Conservation (phyloP, 2,888 invertebrate species). For the Lasioglossum calceatum region DNA sequence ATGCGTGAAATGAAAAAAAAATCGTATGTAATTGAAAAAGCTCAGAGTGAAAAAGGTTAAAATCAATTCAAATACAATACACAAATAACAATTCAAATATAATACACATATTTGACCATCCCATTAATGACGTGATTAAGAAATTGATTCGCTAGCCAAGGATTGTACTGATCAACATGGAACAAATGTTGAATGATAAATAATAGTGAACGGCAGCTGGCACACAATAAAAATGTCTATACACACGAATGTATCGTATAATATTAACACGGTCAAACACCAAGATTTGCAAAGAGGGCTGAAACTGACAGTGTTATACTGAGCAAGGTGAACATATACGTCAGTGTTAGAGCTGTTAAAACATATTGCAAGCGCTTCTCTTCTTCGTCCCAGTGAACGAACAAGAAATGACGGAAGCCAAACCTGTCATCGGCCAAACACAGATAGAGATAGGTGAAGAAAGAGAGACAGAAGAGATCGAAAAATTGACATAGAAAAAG, state of each 20-base stretch:
- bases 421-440: conserved; percentile 53
- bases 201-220: neutral
- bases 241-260: neutral
- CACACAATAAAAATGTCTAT: neutral
- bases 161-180: neutral
- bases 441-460: conserved; percentile 29
- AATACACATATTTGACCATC: no score
- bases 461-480: neutral
- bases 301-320: conserved; percentile 84
- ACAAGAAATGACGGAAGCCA: conserved; percentile 59
- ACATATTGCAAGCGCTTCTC: conserved; percentile 61
- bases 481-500: neutral
- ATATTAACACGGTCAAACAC: conserved; percentile 60
- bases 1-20: no score
- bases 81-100: no score
- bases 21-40: neutral
- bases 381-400: conserved; percentile 52
- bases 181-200: neutral
- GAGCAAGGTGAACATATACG: conserved; percentile 85
- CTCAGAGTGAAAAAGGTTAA: neutral
- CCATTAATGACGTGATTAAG: neutral
- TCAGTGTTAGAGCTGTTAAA: conserved; percentile 81
- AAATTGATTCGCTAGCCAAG: neutral
- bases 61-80: no score
- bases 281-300: conserved; percentile 76